Base-by-base conservation (phyloP, 2,113 vertebrate genomes). In the Lipophrys pholis region DNA sequence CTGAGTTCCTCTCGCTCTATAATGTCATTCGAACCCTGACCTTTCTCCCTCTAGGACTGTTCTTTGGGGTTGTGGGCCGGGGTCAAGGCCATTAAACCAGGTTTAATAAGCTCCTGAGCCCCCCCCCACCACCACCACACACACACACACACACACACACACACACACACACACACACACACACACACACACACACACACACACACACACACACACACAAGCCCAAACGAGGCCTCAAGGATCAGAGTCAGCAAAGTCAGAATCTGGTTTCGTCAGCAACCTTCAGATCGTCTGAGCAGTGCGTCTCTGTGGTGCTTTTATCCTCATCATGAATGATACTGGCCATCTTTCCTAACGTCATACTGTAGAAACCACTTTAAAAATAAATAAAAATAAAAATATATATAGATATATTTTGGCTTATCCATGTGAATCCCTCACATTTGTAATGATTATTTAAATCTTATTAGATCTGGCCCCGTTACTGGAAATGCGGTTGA, bases 61-160 rank as follows among this genome's bases (percentile, higher is more conserved):
- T 78, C 64, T 77, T 54, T 1, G 6, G 52, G 66, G 74, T 71
- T 76, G 71, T 53, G 69, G 73, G 64, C 56, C 35, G 50, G 70
- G 88, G 78, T 86, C 73, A 87, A 89, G 85, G 77, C 83, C 80
- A 87, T 91, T 90, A 89, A 76, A 84, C 67, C 64, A 73, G 77
- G 62, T 58, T 84, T 91, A 90, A 89, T 90, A 79, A 82, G 77
- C 65, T 75, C 57, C 82, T 40, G 85, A 81, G 68, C 5, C 63
- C 55, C 42, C 45, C 48, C 2, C 21, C 21, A 2, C 21, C 21
- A 2, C 21, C 21, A 2, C 21, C 21, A 2, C 21, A 2, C 21
- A 2, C 21, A 2, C 21, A 30, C 21, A 30, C 21, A 30, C 21
- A 30, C 21, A 30, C 21, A 30, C 21, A 30, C 21, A 30, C 21